Percentiles rank a stretch among this genome's conserved stretches.
phyloP scores from a whole-genome alignment of 1,140 invertebrate species.

The Coboldia fuscipes region DNA sequence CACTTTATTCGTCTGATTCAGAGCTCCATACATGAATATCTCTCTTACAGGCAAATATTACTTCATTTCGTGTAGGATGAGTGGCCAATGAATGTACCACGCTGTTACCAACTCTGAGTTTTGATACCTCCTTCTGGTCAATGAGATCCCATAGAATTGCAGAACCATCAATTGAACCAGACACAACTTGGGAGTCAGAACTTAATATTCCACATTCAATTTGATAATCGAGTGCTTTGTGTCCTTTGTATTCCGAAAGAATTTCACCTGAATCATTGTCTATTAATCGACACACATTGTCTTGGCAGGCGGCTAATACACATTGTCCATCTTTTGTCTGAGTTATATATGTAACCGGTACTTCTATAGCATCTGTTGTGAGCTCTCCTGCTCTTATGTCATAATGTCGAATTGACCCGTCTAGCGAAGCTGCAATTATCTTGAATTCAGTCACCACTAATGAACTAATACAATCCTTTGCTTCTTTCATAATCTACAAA shows the following conservation, averaged over 20 bases:
- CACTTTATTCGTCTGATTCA: no score
- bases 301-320: constrained; percentile 59
- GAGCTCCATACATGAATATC: constrained; percentile 45
- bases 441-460: constrained; percentile 72
- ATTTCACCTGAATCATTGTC: constrained; percentile 77
- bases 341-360: constrained; percentile 45
- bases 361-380: constrained; percentile 65
- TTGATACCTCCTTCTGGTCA: constrained; percentile 36
- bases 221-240: constrained; percentile 54
- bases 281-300: constrained; percentile 60
- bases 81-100: constrained; percentile 44
- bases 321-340: constrained; percentile 52
- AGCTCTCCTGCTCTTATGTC: constrained; percentile 74
- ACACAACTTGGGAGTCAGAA: constrained; percentile 63
- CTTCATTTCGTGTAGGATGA: constrained; percentile 43
- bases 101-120: constrained; percentile 24
- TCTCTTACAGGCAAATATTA: constrained; percentile 39
- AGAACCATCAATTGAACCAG: constrained; percentile 68
- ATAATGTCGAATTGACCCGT: constrained; percentile 69
- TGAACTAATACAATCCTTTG: constrained; percentile 80
- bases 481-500: constrained; percentile 73
- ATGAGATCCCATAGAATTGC: constrained; percentile 80
- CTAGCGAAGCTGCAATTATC: constrained; percentile 79
- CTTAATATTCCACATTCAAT: constrained; percentile 68
- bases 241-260: constrained; percentile 57